phyloP scores from a whole-genome alignment of 1,140 invertebrate genomes.

The Heliconius himera region DNA sequence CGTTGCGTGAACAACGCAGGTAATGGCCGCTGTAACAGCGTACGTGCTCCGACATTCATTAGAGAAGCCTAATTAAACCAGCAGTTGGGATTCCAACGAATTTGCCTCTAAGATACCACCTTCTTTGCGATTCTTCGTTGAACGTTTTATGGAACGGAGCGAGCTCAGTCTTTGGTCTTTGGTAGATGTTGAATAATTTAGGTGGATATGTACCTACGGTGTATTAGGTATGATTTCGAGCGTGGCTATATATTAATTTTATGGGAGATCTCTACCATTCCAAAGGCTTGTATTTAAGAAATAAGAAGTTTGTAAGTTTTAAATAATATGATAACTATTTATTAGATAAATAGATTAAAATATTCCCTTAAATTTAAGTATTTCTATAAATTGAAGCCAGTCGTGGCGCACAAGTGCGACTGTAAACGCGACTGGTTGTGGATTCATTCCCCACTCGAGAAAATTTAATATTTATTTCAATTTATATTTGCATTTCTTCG shows the following conservation, averaged over 20 bases:
- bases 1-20: conserved; percentile 70
- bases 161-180: not conserved
- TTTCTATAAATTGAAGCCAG: too few relatives aligned
- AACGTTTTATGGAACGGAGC: conserved; percentile 57
- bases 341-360: too few relatives aligned
- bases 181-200: conserved; percentile 3
- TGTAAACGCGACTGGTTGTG: too few relatives aligned
- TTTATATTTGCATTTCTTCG: too few relatives aligned
- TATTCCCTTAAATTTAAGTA: too few relatives aligned
- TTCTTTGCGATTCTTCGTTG: conserved; percentile 66
- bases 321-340: not conserved
- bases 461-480: too few relatives aligned
- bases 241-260: not conserved
- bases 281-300: not conserved
- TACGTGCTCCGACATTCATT: conserved; percentile 77
- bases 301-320: not conserved
- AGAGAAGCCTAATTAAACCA: conserved; percentile 71
- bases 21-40: conserved; percentile 72
- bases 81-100: conserved; percentile 68
- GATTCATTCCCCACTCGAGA: too few relatives aligned
- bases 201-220: not conserved
- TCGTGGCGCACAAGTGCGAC: too few relatives aligned
- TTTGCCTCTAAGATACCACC: conserved; percentile 53
- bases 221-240: not conserved
- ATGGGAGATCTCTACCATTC: not conserved